Conservation (phyloP, 1,140 invertebrate genomes). For the Halesus radiatus region DNA sequence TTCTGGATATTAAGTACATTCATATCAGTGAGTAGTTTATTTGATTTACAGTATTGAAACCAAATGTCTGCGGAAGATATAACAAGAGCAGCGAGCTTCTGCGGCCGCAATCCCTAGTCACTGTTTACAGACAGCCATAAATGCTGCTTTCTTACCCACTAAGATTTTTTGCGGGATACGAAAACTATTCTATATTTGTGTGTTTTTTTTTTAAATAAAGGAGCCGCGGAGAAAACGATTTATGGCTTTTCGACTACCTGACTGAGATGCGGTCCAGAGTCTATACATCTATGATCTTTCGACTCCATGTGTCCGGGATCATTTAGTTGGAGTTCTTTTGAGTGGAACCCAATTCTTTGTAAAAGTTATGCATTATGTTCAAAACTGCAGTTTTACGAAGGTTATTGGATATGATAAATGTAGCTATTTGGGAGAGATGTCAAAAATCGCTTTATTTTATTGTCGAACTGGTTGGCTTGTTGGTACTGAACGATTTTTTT, state of each 20-base stretch:
- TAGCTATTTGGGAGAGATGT: constrained; percentile 22
- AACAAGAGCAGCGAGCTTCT: too few relatives aligned
- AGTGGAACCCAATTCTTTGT: neutral
- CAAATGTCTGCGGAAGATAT: too few relatives aligned
- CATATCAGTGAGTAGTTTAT: too few relatives aligned
- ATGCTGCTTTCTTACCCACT: too few relatives aligned
- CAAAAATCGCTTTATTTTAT: constrained; percentile 20
- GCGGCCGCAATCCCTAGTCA: too few relatives aligned
- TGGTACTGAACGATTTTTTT: neutral
- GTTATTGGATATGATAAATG: constrained; percentile 30
- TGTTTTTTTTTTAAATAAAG: constrained; percentile 20
- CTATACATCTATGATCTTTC: too few relatives aligned
- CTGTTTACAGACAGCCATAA: too few relatives aligned
- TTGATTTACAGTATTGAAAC: too few relatives aligned
- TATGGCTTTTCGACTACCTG: constrained; percentile 31
- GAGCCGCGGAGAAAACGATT: constrained; percentile 32
- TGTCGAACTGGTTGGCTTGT: neutral
- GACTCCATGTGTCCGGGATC: too few relatives aligned
- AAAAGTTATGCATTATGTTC: neutral
- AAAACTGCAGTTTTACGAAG: neutral
- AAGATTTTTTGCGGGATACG: constrained; percentile 7
- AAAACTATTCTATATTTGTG: constrained; percentile 40
- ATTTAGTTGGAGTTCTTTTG: constrained; percentile 6
- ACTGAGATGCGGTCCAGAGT: neutral
- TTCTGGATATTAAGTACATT: too few relatives aligned